Evolutionary conservation across 2,888 invertebrate species (phyloP).

Genomic region (Eumacrocentrus americanus): DNA sequence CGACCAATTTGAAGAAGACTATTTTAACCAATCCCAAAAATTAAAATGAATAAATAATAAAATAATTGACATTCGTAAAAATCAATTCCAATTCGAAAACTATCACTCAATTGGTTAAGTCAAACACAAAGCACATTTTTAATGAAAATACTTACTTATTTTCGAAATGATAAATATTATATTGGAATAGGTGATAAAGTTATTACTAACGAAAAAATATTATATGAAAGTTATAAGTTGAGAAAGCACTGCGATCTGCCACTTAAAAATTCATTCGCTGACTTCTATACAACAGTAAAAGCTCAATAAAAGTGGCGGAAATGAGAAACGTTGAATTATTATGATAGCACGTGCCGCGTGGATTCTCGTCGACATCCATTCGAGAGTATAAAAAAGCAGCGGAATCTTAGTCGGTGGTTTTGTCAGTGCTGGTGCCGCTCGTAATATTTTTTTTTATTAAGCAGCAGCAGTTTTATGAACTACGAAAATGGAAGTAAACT

Average conservation of each 20-base stretch:
- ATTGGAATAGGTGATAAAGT: too few relatives aligned
- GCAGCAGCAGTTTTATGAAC: conserved; percentile 48
- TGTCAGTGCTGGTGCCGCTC: conserved; percentile 40
- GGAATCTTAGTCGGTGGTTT: conserved; percentile 36
- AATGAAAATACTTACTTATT: too few relatives aligned
- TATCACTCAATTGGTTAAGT: too few relatives aligned
- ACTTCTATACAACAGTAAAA: conserved; percentile 9
- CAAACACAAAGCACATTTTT: too few relatives aligned
- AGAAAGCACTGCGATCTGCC: conserved; percentile 2
- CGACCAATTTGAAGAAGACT: too few relatives aligned
- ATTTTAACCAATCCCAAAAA: too few relatives aligned
- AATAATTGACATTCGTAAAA: too few relatives aligned
- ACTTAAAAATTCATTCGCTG: conserved; percentile 6
- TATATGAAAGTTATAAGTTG: not conserved
- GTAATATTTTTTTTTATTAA: conserved; percentile 51
- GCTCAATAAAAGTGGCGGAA: conserved; percentile 16
- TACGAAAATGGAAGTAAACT: conserved; percentile 26
- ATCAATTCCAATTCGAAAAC: too few relatives aligned
- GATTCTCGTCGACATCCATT: conserved; percentile 28
- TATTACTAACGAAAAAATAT: too few relatives aligned
- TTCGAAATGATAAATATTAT: too few relatives aligned
- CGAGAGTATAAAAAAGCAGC: not conserved
- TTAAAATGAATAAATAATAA: too few relatives aligned
- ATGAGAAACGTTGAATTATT: conserved; percentile 20
- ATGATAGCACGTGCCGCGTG: conserved; percentile 23